Conservation (phyloP, 2,888 invertebrate genomes). For the Aporophyla lueneburgensis region DNA sequence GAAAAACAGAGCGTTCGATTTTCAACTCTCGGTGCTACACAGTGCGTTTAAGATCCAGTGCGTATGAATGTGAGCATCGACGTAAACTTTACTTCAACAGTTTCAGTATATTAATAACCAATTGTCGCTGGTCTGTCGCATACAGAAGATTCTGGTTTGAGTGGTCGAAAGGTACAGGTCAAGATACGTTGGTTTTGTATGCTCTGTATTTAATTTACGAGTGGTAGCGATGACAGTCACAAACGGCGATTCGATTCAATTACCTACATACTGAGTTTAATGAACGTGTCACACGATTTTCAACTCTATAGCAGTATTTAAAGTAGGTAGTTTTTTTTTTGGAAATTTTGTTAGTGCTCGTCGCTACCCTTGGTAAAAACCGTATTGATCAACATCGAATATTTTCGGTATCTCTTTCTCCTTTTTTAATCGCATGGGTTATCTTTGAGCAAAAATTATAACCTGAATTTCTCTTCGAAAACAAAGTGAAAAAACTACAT, state of each 20-base stretch:
- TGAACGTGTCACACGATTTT: constrained; percentile 45
- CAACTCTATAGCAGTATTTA: constrained; percentile 21
- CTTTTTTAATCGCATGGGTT: not conserved
- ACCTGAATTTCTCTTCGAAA: not conserved
- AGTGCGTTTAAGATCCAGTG: no score
- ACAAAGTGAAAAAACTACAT: not conserved
- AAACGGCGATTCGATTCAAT: constrained; percentile 77
- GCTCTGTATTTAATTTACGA: constrained; percentile 71
- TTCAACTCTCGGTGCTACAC: no score
- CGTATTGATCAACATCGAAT: constrained; percentile 26
- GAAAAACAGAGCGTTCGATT: no score
- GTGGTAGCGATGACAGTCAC: constrained; percentile 72
- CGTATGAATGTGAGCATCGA: no score
- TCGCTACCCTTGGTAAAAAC: constrained; percentile 8
- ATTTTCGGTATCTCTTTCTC: constrained; percentile 7
- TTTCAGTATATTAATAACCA: constrained; percentile 28
- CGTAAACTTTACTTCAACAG: constrained; percentile 21
- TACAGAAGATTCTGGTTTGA: constrained; percentile 5
- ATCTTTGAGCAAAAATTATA: constrained; percentile 5
- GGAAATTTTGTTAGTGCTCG: constrained; percentile 17
- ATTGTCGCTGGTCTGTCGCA: constrained; percentile 26
- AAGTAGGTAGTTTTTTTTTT: constrained; percentile 12
- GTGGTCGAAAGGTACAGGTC: constrained; percentile 18
- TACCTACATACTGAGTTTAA: constrained; percentile 59
- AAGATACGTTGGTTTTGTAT: constrained; percentile 30